Conservation (phyloP, 2,888 invertebrate species). For the Coronaproctus castanopsis region DNA sequence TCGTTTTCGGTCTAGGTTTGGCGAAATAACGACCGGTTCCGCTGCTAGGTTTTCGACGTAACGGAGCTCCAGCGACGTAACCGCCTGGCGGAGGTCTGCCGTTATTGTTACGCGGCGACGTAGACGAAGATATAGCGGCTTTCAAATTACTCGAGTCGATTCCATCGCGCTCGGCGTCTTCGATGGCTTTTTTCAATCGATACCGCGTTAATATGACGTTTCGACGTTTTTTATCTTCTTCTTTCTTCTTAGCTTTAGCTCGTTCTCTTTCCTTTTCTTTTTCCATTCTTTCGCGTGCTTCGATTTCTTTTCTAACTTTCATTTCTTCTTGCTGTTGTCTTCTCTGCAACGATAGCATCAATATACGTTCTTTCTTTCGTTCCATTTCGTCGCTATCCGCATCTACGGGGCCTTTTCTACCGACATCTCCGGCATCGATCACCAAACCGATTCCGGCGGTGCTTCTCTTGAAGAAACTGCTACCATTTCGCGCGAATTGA, state of each 20-base stretch:
- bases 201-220: slow-evolving; percentile 80
- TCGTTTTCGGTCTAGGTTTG: slow-evolving; percentile 70
- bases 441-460: neutral
- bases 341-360: slow-evolving; percentile 70
- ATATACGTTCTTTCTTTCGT: slow-evolving; percentile 73
- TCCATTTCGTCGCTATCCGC: slow-evolving; percentile 77
- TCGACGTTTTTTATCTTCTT: slow-evolving; percentile 70
- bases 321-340: slow-evolving; percentile 78
- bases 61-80: slow-evolving; percentile 13
- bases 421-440: neutral
- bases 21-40: slow-evolving; percentile 32
- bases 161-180: slow-evolving; percentile 76
- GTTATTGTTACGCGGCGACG: slow-evolving; percentile 11
- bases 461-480: too few relatives aligned
- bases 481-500: too few relatives aligned
- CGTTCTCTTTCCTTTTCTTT: slow-evolving; percentile 55
- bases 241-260: slow-evolving; percentile 47
- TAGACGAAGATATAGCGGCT: slow-evolving; percentile 20
- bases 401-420: slow-evolving; percentile 27
- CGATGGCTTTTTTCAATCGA: slow-evolving; percentile 77
- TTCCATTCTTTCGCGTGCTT: slow-evolving; percentile 51
- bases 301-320: slow-evolving; percentile 62
- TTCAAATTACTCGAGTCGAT: slow-evolving; percentile 43
- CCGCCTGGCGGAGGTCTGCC: slow-evolving; percentile 12
- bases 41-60: slow-evolving; percentile 38